Percentiles rank a stretch among this genome's conserved stretches.
phyloP scores from a whole-genome alignment of 2,888 invertebrate genomes.

The Perdita meconis region DNA sequence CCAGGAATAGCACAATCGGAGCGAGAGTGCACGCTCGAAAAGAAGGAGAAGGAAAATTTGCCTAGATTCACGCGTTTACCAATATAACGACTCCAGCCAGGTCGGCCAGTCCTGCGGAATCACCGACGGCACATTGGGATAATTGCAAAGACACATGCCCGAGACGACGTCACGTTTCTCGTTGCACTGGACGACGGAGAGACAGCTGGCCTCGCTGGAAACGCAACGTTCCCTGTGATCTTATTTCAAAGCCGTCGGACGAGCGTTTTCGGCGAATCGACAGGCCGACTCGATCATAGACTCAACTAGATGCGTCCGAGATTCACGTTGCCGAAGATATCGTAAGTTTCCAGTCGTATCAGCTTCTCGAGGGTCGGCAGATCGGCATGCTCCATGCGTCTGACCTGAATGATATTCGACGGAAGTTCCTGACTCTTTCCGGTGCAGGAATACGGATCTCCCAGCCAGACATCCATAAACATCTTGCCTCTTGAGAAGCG shows the following conservation, averaged over 20 bases:
- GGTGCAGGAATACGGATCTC: conserved; percentile 6
- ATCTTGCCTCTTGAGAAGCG: not conserved
- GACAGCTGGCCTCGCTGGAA: conserved; percentile 85
- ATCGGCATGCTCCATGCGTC: conserved; percentile 73
- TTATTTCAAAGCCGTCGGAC: not conserved
- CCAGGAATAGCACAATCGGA: no score
- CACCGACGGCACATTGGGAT: conserved; percentile 86
- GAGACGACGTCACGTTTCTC: conserved; percentile 75
- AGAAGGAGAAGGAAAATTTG: no score
- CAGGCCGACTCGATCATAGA: not conserved
- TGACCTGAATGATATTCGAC: conserved; percentile 18
- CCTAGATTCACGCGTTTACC: conserved; percentile 83
- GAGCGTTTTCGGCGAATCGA: not conserved
- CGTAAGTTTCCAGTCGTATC: conserved; percentile 68
- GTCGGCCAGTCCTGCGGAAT: conserved; percentile 86
- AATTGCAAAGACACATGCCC: conserved; percentile 82
- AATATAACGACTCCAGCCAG: conserved; percentile 87
- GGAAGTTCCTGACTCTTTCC: not conserved
- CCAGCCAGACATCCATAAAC: conserved; percentile 25
- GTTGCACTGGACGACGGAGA: conserved; percentile 85
- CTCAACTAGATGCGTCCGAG: conserved; percentile 76
- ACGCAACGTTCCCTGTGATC: conserved; percentile 13
- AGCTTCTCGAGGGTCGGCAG: conserved; percentile 72
- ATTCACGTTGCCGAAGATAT: conserved; percentile 79
- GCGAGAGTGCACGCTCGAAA: no score